These are phyloP conservation scores for Brachionus manjavacas DNA, from an alignment of 1,140 invertebrate genomes.

Conservation along the genomic window DNA sequence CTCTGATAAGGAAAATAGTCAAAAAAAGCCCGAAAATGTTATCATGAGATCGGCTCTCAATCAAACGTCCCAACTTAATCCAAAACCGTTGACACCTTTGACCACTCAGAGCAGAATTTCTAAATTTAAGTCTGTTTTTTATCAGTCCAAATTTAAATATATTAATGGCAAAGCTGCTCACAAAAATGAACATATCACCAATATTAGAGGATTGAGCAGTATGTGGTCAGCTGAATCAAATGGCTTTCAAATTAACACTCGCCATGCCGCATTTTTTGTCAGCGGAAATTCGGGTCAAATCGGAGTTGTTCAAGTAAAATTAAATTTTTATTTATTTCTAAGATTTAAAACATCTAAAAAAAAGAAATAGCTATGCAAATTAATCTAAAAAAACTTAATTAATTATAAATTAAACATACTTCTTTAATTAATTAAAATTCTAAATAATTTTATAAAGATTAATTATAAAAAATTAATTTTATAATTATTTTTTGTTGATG, in stretches of 20 bases:
- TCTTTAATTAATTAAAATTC: too few species aligned
- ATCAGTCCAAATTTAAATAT: constrained; percentile 85
- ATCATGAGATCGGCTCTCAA: background rate
- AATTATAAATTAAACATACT: too few species aligned
- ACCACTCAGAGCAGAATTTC: background rate
- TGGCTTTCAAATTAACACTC: constrained; percentile 79
- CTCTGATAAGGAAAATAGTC: background rate
- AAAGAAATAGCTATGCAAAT: too few species aligned
- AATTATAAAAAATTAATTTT: too few species aligned
- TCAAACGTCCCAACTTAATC: background rate
- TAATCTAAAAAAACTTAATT: too few species aligned
- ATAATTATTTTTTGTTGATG: too few species aligned
- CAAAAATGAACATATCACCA: constrained; percentile 84
- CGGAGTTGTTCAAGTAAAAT: constrained; percentile 69
- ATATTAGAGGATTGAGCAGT: constrained; percentile 79
- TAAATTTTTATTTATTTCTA: background rate
- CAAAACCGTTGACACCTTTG: background rate
- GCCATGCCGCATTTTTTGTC: constrained; percentile 77
- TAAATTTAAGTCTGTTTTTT: constrained; percentile 58
- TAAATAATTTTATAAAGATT: too few species aligned
- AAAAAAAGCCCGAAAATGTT: constrained; percentile 9
- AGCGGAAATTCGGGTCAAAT: constrained; percentile 81
- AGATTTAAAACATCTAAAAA: too few species aligned
- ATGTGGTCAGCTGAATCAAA: constrained; percentile 88
- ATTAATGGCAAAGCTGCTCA: constrained; percentile 80